A percentile compares a stretch with the other conserved stretches of the same genome.
phyloP scores from a whole-genome alignment of 2,888 invertebrate species.

The Acrocyrtus sp. region DNA sequence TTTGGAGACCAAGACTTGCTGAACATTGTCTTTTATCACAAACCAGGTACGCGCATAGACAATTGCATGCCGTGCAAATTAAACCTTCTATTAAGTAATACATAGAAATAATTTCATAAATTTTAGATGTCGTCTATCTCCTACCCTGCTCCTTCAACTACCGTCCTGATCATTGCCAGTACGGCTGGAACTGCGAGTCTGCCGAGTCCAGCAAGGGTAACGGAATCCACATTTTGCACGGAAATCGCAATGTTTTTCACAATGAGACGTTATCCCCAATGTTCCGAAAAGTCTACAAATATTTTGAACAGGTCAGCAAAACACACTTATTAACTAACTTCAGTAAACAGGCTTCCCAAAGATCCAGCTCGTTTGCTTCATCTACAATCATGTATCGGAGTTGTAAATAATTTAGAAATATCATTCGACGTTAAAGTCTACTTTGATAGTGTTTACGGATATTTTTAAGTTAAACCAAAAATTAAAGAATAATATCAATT shows the following conservation, averaged over 20 bases:
- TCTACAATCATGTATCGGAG: too few species aligned
- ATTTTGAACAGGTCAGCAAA: conserved; percentile 74
- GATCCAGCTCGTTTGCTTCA: too few species aligned
- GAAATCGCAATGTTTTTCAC: conserved; percentile 88
- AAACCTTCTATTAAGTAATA: conserved; percentile 6
- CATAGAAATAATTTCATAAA: background rate
- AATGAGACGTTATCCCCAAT: conserved; percentile 82
- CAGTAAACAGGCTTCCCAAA: too few species aligned
- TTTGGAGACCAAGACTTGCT: conserved; percentile 99
- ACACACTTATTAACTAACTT: too few species aligned
- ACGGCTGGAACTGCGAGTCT: conserved; percentile 75
- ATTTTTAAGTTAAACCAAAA: background rate
- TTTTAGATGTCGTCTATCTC: conserved; percentile 77
- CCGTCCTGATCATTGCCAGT: conserved; percentile 96
- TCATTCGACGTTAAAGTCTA: background rate
- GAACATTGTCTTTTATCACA: conserved; percentile 88
- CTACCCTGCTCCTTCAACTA: conserved; percentile 91
- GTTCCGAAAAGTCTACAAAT: conserved; percentile 78
- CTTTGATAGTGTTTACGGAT: too few species aligned
- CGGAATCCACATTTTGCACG: conserved; percentile 88
- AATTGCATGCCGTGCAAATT: background rate
- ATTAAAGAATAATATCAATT: background rate
- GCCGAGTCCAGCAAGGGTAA: conserved; percentile 71
- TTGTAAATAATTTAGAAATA: too few species aligned
- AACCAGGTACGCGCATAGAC: conserved; percentile 75